These are phyloP conservation scores for Ischnus inquisitorius DNA, from an alignment of 2,888 invertebrate species.

Conservation along the genomic window DNA sequence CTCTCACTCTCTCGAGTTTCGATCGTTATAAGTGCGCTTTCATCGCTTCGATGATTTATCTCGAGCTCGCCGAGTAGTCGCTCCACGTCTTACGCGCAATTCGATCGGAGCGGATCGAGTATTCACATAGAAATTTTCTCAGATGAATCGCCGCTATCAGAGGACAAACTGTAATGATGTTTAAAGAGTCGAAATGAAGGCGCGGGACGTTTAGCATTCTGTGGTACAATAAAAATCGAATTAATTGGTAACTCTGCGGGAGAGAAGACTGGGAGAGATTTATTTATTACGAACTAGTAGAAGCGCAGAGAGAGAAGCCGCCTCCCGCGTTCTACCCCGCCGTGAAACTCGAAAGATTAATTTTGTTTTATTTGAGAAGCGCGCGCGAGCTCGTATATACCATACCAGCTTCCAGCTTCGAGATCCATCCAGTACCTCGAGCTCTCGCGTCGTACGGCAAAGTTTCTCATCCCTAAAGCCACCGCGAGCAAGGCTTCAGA, in stretches of 20 bases:
- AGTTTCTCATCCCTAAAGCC: conserved; percentile 66
- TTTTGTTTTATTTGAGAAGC: conserved; percentile 67
- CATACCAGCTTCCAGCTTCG: conserved; percentile 19
- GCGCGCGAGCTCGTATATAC: conserved; percentile 27
- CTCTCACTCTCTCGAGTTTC: conserved; percentile 12
- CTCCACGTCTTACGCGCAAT: conserved; percentile 24
- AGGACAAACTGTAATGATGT: conserved; percentile 48
- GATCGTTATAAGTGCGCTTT: conserved; percentile 63
- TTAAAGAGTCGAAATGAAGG: background rate
- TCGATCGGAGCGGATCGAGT: conserved; percentile 14
- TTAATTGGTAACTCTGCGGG: conserved; percentile 80
- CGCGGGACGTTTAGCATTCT: conserved; percentile 48
- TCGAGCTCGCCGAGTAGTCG: conserved; percentile 14
- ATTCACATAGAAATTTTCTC: background rate
- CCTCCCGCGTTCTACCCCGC: conserved; percentile 62
- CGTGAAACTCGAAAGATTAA: conserved; percentile 70
- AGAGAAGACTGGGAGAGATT: conserved; percentile 75
- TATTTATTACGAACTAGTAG: conserved; percentile 80
- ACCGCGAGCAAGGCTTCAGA: conserved; percentile 47
- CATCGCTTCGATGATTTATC: conserved; percentile 65
- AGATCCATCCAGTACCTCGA: conserved; percentile 12
- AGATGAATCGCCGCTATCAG: conserved; percentile 38
- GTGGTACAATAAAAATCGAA: conserved; percentile 75
- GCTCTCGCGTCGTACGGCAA: conserved; percentile 47
- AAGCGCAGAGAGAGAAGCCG: conserved; percentile 53